Evolutionary conservation across 2,888 invertebrate species (phyloP).

Genomic region (Cheilosia vernalis): DNA sequence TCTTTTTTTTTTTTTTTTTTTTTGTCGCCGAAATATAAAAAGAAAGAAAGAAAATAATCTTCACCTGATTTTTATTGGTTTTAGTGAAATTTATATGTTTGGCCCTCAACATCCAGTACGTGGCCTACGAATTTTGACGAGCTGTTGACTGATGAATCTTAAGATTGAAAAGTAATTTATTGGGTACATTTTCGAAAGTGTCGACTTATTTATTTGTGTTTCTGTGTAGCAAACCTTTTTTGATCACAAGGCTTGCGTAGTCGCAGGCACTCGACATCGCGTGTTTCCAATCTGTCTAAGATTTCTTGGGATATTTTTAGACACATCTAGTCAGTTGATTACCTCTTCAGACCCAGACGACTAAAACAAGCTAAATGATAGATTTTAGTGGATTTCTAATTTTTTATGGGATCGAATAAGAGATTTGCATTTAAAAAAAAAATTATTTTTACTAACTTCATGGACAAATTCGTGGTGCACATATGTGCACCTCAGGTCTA

Average conservation of each 20-base stretch:
- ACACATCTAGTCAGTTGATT: slow-evolving; percentile 45
- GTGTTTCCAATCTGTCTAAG: slow-evolving; percentile 71
- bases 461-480: no score
- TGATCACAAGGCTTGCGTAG: slow-evolving; percentile 38
- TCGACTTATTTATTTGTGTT: slow-evolving; percentile 24
- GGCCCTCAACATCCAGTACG: slow-evolving; percentile 1
- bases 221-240: slow-evolving; percentile 45
- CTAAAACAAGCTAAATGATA: no score
- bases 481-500: no score
- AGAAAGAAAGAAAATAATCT: slow-evolving; percentile 38
- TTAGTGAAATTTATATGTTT: slow-evolving; percentile 47
- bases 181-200: slow-evolving; percentile 18
- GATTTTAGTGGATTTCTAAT: no score
- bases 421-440: no score
- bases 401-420: no score
- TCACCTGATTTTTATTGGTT: slow-evolving; percentile 52
- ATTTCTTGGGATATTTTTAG: slow-evolving; percentile 62
- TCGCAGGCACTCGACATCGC: slow-evolving; percentile 34
- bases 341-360: no score
- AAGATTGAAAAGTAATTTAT: slow-evolving; percentile 11
- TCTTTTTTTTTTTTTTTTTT: slow-evolving; percentile 22
- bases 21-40: slow-evolving; percentile 34
- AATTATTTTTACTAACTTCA: no score
- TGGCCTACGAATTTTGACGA: slow-evolving; percentile 37
- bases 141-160: slow-evolving; percentile 24